phyloP scores from a whole-genome alignment of 2,797 vertebrate genomes.

The Nannoperca obscura region DNA sequence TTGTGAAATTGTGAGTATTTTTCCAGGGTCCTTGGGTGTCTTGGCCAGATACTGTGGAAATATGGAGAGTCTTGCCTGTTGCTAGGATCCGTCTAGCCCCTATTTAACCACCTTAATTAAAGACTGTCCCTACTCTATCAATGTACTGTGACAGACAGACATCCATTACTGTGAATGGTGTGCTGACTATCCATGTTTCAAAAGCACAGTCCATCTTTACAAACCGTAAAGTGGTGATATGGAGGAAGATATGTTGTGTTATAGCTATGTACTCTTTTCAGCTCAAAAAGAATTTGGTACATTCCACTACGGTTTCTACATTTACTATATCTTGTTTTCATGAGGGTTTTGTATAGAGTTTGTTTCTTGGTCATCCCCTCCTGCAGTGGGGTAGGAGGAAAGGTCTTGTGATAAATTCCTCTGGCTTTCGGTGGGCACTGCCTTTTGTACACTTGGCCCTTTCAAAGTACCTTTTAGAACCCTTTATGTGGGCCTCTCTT shows the following conservation, averaged over 20 bases:
- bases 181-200: background rate
- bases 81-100: background rate
- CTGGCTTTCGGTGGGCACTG: conserved; percentile 38
- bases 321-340: conserved; percentile 2
- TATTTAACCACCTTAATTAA: background rate
- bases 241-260: background rate
- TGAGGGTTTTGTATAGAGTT: background rate
- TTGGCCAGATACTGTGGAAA: background rate
- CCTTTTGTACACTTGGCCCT: conserved; percentile 56
- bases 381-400: background rate
- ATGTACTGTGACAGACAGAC: background rate
- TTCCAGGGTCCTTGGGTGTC: too few species aligned
- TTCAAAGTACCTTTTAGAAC: conserved; percentile 58
- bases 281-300: background rate
- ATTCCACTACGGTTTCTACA: background rate
- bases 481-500: conserved; percentile 43
- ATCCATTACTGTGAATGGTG: background rate
- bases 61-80: background rate
- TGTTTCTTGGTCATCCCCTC: conserved; percentile 8
- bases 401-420: conserved; percentile 41
- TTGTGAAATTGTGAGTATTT: too few species aligned
- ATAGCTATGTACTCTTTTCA: background rate
- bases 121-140: background rate
- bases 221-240: background rate
- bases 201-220: background rate